These are phyloP conservation scores for Bombus balteatus DNA, from an alignment of 1,140 invertebrate genomes.

Conservation along the genomic window DNA sequence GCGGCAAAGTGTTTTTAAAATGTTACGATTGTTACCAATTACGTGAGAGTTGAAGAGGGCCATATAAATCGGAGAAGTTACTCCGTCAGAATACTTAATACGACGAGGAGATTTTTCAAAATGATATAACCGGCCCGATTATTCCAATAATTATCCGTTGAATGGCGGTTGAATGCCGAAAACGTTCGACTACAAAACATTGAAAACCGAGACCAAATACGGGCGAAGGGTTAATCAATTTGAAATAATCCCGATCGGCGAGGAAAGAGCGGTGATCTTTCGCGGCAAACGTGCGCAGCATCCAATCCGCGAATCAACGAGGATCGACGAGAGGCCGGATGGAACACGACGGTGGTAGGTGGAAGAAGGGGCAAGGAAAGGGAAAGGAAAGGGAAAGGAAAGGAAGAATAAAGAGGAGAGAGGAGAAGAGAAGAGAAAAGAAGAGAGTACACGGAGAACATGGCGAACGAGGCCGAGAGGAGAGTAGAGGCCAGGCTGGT, in stretches of 20 bases:
- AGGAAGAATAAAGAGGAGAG: constrained; percentile 12
- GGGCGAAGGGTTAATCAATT: constrained; percentile 33
- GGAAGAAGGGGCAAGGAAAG: not conserved
- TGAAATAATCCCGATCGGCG: constrained; percentile 27
- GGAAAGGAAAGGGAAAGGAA: constrained; percentile 16
- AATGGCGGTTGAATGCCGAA: not conserved
- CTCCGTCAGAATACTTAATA: not conserved
- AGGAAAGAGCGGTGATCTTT: constrained; percentile 22
- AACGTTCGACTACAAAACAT: not conserved
- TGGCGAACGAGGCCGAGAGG: constrained; percentile 72
- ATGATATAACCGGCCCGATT: not conserved
- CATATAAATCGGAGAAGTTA: not conserved
- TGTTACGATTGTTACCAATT: not conserved
- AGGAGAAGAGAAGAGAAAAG: constrained; percentile 30
- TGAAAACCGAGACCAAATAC: constrained; percentile 23
- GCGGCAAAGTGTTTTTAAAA: not conserved
- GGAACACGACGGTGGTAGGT: constrained; percentile 41
- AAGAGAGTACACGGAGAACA: constrained; percentile 63
- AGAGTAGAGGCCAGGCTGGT: constrained; percentile 63
- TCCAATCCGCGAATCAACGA: constrained; percentile 67
- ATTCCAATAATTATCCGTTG: constrained; percentile 6
- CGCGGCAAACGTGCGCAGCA: constrained; percentile 47
- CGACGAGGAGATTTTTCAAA: not conserved
- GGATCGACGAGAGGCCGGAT: constrained; percentile 65
- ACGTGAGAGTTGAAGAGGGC: not conserved